phyloP scores from a whole-genome alignment of 2,888 invertebrate genomes.

The Parochlus steinenii region DNA sequence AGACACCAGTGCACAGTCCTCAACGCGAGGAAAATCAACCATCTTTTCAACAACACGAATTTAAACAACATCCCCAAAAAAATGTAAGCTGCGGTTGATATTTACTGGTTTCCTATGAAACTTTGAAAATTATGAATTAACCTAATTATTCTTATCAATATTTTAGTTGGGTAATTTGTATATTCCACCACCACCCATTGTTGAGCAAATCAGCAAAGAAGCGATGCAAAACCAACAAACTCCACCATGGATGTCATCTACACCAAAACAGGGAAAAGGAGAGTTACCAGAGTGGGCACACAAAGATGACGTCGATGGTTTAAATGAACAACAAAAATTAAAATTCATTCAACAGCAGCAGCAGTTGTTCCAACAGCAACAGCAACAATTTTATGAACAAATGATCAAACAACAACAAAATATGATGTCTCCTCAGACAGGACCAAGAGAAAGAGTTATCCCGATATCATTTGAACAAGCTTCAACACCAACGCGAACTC shows the following conservation, averaged over 20 bases:
- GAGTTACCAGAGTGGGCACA: conserved; percentile 25
- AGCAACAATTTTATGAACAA: conserved; percentile 1
- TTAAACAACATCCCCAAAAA: conserved; percentile 19
- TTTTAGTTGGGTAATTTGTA: conserved; percentile 34
- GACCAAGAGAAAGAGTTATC: conserved; percentile 24
- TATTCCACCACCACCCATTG: conserved; percentile 38
- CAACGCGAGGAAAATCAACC: conserved; percentile 18
- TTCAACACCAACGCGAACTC: conserved; percentile 21
- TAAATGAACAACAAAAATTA: conserved; percentile 13
- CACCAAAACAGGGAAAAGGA: conserved; percentile 19
- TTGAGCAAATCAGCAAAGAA: conserved; percentile 33
- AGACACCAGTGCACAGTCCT: conserved; percentile 17
- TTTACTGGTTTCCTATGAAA: conserved; percentile 10
- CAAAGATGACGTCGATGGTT: conserved; percentile 23
- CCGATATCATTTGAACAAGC: conserved; percentile 28
- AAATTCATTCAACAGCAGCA: conserved; percentile 12
- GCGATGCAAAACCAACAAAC: conserved; percentile 13
- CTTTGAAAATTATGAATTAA: conserved; percentile 10
- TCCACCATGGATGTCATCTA: conserved; percentile 16
- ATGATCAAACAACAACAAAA: background rate
- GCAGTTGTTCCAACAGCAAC: conserved; percentile 2
- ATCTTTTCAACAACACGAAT: conserved; percentile 19
- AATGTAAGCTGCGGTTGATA: conserved; percentile 17
- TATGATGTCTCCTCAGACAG: conserved; percentile 5
- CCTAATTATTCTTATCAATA: conserved; percentile 9